Conservation (phyloP, 1,140 invertebrate genomes). For the Drosophila bifasciata region DNA sequence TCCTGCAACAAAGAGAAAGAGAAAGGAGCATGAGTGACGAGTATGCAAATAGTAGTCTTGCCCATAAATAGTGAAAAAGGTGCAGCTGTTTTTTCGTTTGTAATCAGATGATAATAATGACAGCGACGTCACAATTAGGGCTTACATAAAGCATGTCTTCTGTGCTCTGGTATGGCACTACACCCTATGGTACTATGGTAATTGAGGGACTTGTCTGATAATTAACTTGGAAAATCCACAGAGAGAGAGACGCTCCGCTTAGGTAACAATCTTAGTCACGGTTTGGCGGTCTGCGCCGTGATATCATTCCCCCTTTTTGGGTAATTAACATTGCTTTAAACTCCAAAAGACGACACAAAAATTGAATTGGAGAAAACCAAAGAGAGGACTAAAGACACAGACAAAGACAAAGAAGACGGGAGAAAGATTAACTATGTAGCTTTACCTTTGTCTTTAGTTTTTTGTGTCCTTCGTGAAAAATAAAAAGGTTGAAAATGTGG, state of each 20-base stretch:
- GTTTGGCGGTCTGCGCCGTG: constrained; percentile 66
- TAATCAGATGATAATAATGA: constrained; percentile 26
- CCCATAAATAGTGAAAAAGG: constrained; percentile 37
- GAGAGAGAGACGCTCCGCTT: constrained; percentile 40
- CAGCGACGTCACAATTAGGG: constrained; percentile 33
- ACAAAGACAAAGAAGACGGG: too few relatives aligned
- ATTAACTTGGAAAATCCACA: constrained; percentile 62
- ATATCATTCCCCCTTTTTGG: constrained; percentile 57
- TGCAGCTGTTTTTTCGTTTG: background rate
- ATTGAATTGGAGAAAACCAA: constrained; percentile 13
- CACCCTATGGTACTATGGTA: constrained; percentile 72
- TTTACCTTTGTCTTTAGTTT: constrained; percentile 23
- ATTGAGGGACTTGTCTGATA: constrained; percentile 54
- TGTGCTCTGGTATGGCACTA: too few relatives aligned
- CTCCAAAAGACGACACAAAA: constrained; percentile 34
- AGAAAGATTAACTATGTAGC: too few relatives aligned
- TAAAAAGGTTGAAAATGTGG: background rate
- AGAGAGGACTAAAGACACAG: background rate
- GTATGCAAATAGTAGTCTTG: constrained; percentile 35
- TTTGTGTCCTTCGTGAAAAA: too few relatives aligned
- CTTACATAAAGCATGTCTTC: constrained; percentile 57
- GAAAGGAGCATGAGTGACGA: constrained; percentile 44
- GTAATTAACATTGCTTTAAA: constrained; percentile 73
- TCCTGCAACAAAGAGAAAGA: constrained; percentile 66
- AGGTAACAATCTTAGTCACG: constrained; percentile 78